Evolutionary conservation across 37 sponge, comb jelly and placozoan species (phyloP).

Genomic region (Sycon ciliatum): DNA sequence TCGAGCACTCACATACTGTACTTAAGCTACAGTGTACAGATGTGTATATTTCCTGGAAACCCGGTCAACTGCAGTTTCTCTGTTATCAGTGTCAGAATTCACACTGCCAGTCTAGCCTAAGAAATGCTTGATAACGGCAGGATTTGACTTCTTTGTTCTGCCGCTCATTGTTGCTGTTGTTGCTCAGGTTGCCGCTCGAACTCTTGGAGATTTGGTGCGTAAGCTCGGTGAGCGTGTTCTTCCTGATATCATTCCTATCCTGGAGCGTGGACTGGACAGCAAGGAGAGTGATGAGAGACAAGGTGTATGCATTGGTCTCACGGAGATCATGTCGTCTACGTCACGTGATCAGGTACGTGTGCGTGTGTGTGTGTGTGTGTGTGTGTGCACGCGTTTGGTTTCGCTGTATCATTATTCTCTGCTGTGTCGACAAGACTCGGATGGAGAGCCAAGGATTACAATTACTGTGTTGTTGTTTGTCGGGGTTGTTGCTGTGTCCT

Average conservation of each 20-base stretch:
- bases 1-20: too few species aligned
- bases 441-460: not conserved
- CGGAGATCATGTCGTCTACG: conserved; percentile 82
- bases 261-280: conserved; percentile 61
- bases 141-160: not conserved
- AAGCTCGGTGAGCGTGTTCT: conserved; percentile 92
- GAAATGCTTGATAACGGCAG: too few species aligned
- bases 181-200: conserved; percentile 72
- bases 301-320: conserved; percentile 93
- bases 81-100: too few species aligned
- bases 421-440: not conserved
- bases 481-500: not conserved
- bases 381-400: not conserved
- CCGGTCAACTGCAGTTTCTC: too few species aligned
- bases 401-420: not conserved
- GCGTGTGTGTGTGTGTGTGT: not conserved
- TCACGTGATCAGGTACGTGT: conserved; percentile 60
- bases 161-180: not conserved
- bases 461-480: not conserved
- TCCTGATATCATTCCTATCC: conserved; percentile 89
- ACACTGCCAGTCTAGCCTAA: too few species aligned
- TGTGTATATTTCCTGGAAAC: too few species aligned
- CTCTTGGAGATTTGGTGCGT: conserved; percentile 84
- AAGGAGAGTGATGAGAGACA: conserved; percentile 59
- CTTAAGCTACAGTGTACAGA: too few species aligned